Percentiles rank a stretch among this genome's conserved stretches.
These are phyloP conservation scores for Orthonevra nobilis DNA, from an alignment of 2,888 invertebrate species.

Conservation along the genomic window DNA sequence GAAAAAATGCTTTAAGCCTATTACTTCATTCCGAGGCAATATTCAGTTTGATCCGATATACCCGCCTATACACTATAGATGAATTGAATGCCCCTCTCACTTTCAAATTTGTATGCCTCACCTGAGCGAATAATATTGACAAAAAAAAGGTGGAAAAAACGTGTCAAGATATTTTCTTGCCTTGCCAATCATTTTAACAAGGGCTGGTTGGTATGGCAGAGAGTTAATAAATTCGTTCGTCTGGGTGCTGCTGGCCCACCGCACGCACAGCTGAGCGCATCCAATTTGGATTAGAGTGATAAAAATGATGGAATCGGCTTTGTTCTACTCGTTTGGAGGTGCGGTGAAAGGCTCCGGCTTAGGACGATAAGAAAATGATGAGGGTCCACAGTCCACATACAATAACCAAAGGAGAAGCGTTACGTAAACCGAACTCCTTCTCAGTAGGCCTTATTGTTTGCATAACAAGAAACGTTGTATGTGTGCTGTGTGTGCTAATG, in stretches of 20 bases:
- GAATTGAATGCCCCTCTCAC: slow-evolving; percentile 6
- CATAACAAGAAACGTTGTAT: background rate
- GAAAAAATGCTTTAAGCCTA: slow-evolving; percentile 27
- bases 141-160: slow-evolving; percentile 9
- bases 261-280: slow-evolving; percentile 62
- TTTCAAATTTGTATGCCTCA: slow-evolving; percentile 49
- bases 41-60: slow-evolving; percentile 21
- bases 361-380: slow-evolving; percentile 49
- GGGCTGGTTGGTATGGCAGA: background rate
- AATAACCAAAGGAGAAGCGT: slow-evolving; percentile 12
- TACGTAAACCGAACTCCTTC: slow-evolving; percentile 4
- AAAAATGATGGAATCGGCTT: slow-evolving; percentile 66
- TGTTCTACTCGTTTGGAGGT: slow-evolving; percentile 30
- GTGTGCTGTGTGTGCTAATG: slow-evolving; percentile 26
- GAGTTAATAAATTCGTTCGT: slow-evolving; percentile 32
- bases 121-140: slow-evolving; percentile 29
- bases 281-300: slow-evolving; percentile 70
- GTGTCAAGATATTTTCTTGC: slow-evolving; percentile 22
- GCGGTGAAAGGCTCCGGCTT: slow-evolving; percentile 39
- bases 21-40: slow-evolving; percentile 37
- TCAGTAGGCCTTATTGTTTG: slow-evolving; percentile 19
- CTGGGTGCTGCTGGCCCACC: slow-evolving; percentile 22
- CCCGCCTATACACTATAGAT: background rate
- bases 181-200: slow-evolving; percentile 43
- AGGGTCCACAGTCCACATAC: slow-evolving; percentile 15